These are phyloP conservation scores for Notodonta dromedarius DNA, from an alignment of 2,888 invertebrate genomes.

Conservation along the genomic window DNA sequence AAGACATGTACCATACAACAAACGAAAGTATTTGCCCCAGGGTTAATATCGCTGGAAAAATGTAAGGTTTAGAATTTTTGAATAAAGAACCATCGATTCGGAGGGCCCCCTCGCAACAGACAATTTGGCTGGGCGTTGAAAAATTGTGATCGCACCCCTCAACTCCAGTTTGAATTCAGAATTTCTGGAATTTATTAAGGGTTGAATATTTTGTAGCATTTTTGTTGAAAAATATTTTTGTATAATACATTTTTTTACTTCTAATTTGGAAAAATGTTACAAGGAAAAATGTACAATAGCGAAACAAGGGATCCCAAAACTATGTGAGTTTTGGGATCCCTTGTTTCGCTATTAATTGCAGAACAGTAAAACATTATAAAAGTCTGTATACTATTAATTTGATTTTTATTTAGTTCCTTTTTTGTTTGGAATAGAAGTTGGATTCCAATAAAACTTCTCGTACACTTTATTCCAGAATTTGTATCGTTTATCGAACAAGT, in stretches of 20 bases:
- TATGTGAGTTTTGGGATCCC: too few relatives aligned
- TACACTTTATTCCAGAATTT: constrained; percentile 69
- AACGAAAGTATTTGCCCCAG: constrained; percentile 46
- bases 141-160: constrained; percentile 34
- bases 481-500: constrained; percentile 57
- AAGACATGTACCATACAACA: constrained; percentile 33
- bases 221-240: background rate
- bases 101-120: constrained; percentile 25
- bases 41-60: constrained; percentile 52
- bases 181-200: constrained; percentile 12
- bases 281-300: too few relatives aligned
- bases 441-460: constrained; percentile 66
- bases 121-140: constrained; percentile 31
- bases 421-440: constrained; percentile 34
- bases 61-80: constrained; percentile 47
- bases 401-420: background rate
- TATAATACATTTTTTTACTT: too few relatives aligned
- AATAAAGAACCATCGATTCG: constrained; percentile 35
- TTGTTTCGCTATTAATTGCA: too few relatives aligned
- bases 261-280: background rate
- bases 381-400: too few relatives aligned
- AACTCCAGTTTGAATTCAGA: constrained; percentile 23
- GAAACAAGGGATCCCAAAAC: too few relatives aligned
- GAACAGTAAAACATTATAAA: too few relatives aligned
- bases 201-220: background rate